Conservation (phyloP, 2,888 invertebrate species). For the Selenia dentaria region DNA sequence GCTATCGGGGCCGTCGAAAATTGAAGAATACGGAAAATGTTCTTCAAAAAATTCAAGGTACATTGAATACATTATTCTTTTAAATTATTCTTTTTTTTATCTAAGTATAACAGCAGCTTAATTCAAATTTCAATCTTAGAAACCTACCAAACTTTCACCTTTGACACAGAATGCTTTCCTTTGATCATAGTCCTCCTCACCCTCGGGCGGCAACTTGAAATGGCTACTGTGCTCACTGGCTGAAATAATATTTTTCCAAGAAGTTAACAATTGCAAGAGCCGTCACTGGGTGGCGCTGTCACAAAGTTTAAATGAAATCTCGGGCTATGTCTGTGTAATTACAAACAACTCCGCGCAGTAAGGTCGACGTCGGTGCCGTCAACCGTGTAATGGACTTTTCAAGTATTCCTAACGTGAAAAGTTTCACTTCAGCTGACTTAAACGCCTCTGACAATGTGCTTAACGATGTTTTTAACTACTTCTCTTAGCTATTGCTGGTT, state of each 20-base stretch:
- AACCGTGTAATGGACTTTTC: slow-evolving; percentile 82
- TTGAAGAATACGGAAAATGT: too few species aligned
- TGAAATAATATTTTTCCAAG: slow-evolving; percentile 53
- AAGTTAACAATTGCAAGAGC: slow-evolving; percentile 61
- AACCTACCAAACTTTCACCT: not conserved
- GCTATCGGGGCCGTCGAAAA: too few species aligned
- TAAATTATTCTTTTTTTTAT: too few species aligned
- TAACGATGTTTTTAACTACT: slow-evolving; percentile 81
- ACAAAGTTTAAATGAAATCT: slow-evolving; percentile 80
- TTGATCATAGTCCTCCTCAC: slow-evolving; percentile 3
- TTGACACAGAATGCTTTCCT: not conserved
- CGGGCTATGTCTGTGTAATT: slow-evolving; percentile 75
- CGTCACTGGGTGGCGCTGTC: slow-evolving; percentile 60
- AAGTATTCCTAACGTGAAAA: slow-evolving; percentile 81
- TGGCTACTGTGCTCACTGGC: slow-evolving; percentile 24
- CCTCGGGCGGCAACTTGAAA: slow-evolving; percentile 18
- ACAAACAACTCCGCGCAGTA: slow-evolving; percentile 70
- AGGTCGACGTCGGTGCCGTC: slow-evolving; percentile 67
- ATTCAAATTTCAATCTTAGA: not conserved
- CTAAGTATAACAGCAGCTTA: not conserved
- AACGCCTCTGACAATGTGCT: slow-evolving; percentile 77
- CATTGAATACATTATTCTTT: too few species aligned
- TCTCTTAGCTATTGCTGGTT: slow-evolving; percentile 67
- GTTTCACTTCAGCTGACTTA: slow-evolving; percentile 71
- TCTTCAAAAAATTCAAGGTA: too few species aligned